Conservation (phyloP, 2,888 invertebrate species). For the Acanthosepion esculentum region DNA sequence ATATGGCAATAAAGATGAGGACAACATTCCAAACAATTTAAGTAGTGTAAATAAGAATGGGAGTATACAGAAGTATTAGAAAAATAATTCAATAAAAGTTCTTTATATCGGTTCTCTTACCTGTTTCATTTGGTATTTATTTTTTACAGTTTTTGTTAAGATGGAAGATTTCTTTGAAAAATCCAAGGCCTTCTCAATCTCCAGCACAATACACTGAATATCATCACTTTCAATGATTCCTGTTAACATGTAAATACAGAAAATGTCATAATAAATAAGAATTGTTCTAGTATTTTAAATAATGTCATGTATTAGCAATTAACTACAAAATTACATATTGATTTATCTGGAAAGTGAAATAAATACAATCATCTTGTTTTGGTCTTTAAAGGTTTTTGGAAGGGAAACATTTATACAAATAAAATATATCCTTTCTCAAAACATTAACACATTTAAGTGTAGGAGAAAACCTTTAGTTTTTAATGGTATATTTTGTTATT, state of each 20-base stretch:
- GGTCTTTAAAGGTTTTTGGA: no score
- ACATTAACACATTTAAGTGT: no score
- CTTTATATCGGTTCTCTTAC: conserved; percentile 37
- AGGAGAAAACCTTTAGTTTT: no score
- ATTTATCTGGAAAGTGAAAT: no score
- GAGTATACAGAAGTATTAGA: background rate
- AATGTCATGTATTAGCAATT: no score
- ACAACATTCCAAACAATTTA: no score
- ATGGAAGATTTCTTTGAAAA: conserved; percentile 74
- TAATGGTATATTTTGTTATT: no score
- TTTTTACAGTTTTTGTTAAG: conserved; percentile 74
- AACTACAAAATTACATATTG: no score
- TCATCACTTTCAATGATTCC: conserved; percentile 76
- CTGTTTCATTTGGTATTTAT: conserved; percentile 64
- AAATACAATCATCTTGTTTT: no score
- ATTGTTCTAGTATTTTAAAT: background rate
- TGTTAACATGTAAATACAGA: conserved; percentile 52
- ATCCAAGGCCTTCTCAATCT: conserved; percentile 75
- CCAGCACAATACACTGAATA: conserved; percentile 71
- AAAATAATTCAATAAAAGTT: background rate
- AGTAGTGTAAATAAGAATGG: background rate
- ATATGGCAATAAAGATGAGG: no score
- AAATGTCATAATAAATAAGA: background rate
- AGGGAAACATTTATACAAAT: no score
- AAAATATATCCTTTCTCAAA: no score